These are phyloP conservation scores for Prietella phreatophila DNA, from an alignment of 2,113 vertebrate species.

Conservation along the genomic window DNA sequence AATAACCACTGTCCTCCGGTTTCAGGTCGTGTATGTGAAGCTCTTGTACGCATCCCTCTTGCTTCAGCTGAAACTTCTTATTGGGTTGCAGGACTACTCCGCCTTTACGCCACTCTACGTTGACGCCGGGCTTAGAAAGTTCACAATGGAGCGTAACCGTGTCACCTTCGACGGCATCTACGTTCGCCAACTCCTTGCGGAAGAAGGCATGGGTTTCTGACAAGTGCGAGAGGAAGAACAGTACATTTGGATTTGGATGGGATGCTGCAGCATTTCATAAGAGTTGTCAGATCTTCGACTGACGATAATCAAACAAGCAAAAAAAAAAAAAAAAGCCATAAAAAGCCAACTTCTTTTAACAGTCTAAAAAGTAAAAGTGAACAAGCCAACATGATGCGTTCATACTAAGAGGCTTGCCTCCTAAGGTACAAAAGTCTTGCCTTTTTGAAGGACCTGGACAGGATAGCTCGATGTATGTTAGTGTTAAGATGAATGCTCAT, in stretches of 20 bases:
- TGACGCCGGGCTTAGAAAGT: constrained; percentile 71
- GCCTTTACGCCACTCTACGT: constrained; percentile 85
- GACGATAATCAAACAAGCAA: not conserved
- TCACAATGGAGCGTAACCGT: constrained; percentile 75
- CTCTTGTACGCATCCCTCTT: constrained; percentile 72
- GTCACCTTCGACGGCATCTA: constrained; percentile 76
- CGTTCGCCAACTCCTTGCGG: constrained; percentile 76
- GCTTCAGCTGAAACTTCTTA: constrained; percentile 78
- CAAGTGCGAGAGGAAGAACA: constrained; percentile 48
- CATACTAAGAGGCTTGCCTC: constrained; percentile 70
- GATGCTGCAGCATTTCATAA: not conserved
- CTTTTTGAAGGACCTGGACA: not conserved
- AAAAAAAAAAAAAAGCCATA: too few species aligned
- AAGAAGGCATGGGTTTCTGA: constrained; percentile 77
- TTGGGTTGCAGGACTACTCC: constrained; percentile 75
- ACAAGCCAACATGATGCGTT: not conserved
- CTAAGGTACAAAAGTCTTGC: constrained; percentile 65
- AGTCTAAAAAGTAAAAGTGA: not conserved
- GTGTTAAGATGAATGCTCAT: not conserved
- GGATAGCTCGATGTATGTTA: not conserved
- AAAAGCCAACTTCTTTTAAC: not conserved
- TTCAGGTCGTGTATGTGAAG: constrained; percentile 76
- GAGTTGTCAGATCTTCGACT: not conserved
- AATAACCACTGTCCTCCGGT: constrained; percentile 82
- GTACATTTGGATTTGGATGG: not conserved